Base-by-base conservation (phyloP, 2,113 vertebrate genomes). In the Brienomyrus brachyistius region DNA sequence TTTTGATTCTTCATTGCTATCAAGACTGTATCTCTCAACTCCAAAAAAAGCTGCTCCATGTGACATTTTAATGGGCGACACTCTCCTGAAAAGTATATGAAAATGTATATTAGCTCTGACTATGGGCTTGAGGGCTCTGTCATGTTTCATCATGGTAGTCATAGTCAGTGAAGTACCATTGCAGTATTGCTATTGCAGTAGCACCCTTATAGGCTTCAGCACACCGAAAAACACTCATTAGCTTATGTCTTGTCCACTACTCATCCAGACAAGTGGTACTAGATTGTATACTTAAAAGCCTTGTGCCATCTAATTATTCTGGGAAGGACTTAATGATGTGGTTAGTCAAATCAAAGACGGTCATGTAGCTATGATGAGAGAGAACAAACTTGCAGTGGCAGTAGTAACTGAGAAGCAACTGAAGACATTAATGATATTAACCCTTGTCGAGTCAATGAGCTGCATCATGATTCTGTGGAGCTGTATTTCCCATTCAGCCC, bases 61-160 rank as follows among this genome's bases (percentile, higher is more conserved):
- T 31, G 27, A n/a, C 62, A 31, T 10, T 27, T 31, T 70, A 70
- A 70, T 11, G 10, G 27, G 27, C 2, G 62, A 70, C 3, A 2
- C 10, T 70, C 27, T 70, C 9, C 62, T 70, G 62, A 74, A 56
- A 21, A 56, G 19, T 56, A 19, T 31, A 31, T 31, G 31, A 31
- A 31, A 31, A 31, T 23, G 19, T 23, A 6, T 56, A 56, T 56
- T 56, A 56, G 56, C 70, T 86, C 62, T 56, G 84, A 59, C 7
- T 89, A 59, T 59, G 66, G 80, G 87, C 89, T 91, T 56, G 80
- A 45, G 8, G 62, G 50, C 50, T 40, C 40, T 54, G 35, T 17
- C 48, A 40, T 62, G 50, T 70, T 47, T 88, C 80, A 59, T 51
- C 27, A 59, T 27, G 70, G 85, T 74, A 15, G 23, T 35, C 11